Percentiles rank a stretch among this genome's conserved stretches.
Conservation (phyloP, 92 coral and sea anemone genomes). For the Chrysogorgia sp. region DNA sequence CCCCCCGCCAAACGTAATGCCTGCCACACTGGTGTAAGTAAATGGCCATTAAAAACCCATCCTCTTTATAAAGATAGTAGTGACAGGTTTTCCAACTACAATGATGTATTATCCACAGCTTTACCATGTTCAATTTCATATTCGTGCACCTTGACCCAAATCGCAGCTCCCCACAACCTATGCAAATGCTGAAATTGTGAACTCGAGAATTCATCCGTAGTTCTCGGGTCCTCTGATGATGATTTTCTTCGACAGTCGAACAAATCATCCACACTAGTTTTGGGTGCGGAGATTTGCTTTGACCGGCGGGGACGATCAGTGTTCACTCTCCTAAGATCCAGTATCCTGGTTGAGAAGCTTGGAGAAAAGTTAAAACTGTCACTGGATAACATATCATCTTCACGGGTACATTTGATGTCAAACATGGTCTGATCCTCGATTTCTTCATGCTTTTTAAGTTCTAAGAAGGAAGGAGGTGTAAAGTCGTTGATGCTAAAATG, state of each 20-base stretch:
- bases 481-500: conserved; percentile 25
- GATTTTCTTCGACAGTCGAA: neutral
- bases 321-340: conserved; percentile 15
- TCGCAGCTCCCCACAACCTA: conserved; percentile 87
- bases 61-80: no score
- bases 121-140: conserved; percentile 67
- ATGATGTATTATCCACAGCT: neutral
- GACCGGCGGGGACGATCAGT: conserved; percentile 6
- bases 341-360: neutral
- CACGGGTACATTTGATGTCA: neutral
- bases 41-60: no score
- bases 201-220: conserved; percentile 49
- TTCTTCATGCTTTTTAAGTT: conserved; percentile 9
- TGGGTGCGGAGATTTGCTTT: neutral
- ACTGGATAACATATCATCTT: neutral
- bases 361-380: neutral
- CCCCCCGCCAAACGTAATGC: no score
- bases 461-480: conserved; percentile 23
- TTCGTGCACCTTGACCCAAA: conserved; percentile 93
- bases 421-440: conserved; percentile 16
- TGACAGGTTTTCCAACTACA: neutral
- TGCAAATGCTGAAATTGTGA: conserved; percentile 82
- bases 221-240: conserved; percentile 50
- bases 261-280: neutral
- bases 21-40: no score